Base-by-base conservation (phyloP, 2,888 invertebrate species). In the Malthinus seriepunctatus region DNA sequence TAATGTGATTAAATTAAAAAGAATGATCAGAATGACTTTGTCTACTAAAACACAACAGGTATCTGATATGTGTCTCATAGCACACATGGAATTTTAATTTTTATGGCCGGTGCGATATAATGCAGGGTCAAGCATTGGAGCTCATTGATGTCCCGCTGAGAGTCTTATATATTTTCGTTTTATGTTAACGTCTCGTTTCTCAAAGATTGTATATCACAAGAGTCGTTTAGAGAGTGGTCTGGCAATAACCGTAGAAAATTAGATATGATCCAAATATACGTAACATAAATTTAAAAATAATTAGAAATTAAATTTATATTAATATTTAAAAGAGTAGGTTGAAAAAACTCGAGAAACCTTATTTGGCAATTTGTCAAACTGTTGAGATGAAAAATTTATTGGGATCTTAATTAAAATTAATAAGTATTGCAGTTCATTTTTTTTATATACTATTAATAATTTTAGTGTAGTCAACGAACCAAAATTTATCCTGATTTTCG, bases 1-100 rank as follows among this genome's bases (percentile, higher is more conserved):
- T 53, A 62, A 63, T 65, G 55, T 63, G 59, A 63, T 63, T 62
- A 60, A 59, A 49, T 63, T 60, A 65, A 66, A 65, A 64, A 63
- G 37, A 56, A 54, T 56, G 56, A 60, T 60, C 56, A 56, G 45
- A 53, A 52, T 53, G 31, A 14, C 12, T 48, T 52, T 56, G 60
- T 60, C 60, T 53, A 56, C 60, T 60, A 60, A 60, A 60, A 60
- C 60, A 66, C 67, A 66, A 68, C 66, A 60, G 65, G 66, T 55
- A 64, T 68, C 66, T 65, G 65, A 68, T 68, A 66, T 66, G 66
- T 68, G 68, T 68, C 65, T 64, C 66, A 62, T 62, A 60, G 64
- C 63, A 60, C 64, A 62, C 60, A 57, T 63, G 62, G 67, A 65
- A 66, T 68, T 68, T 68, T 68, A 68, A 68, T 68, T 68, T 68